These are phyloP conservation scores for Caenorhabditis sp. DNA, from an alignment of 2,888 invertebrate species.

Conservation along the genomic window DNA sequence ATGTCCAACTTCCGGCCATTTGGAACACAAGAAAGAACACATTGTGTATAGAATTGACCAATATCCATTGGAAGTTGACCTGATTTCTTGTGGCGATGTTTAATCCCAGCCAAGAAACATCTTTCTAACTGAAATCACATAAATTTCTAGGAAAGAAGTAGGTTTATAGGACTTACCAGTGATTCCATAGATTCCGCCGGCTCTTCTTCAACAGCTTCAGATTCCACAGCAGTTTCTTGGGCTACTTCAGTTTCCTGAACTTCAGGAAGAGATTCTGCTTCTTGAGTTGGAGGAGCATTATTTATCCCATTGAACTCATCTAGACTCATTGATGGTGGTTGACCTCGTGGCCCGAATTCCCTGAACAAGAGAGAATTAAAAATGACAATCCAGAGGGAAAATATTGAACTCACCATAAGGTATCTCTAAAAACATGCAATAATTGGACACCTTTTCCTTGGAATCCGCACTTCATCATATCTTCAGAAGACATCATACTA, in stretches of 20 bases:
- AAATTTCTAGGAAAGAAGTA: too few species aligned
- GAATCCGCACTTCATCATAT: conserved; percentile 55
- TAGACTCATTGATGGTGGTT: conserved; percentile 27
- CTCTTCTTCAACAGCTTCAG: conserved; percentile 13
- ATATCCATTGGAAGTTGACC: conserved; percentile 61
- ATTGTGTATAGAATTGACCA: conserved; percentile 58
- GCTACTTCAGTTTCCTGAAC: too few species aligned
- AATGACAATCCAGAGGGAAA: too few species aligned
- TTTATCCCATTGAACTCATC: conserved; percentile 31
- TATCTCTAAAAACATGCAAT: conserved; percentile 60
- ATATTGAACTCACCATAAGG: conserved; percentile 63
- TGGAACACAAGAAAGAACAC: conserved; percentile 53
- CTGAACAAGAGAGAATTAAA: conserved; percentile 16
- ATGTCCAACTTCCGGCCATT: conserved; percentile 58
- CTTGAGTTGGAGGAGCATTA: not conserved
- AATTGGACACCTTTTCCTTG: conserved; percentile 62
- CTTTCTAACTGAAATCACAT: conserved; percentile 47
- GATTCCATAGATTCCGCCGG: conserved; percentile 4
- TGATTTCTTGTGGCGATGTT: conserved; percentile 51
- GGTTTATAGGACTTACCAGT: conserved; percentile 5
- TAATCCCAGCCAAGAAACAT: conserved; percentile 62
- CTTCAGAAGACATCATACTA: conserved; percentile 58
- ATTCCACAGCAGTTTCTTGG: not conserved
- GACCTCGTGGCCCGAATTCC: conserved; percentile 54
- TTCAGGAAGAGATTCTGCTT: not conserved